Base-by-base conservation (phyloP, 2,113 vertebrate genomes). In the Lepisosteus oculatus region DNA sequence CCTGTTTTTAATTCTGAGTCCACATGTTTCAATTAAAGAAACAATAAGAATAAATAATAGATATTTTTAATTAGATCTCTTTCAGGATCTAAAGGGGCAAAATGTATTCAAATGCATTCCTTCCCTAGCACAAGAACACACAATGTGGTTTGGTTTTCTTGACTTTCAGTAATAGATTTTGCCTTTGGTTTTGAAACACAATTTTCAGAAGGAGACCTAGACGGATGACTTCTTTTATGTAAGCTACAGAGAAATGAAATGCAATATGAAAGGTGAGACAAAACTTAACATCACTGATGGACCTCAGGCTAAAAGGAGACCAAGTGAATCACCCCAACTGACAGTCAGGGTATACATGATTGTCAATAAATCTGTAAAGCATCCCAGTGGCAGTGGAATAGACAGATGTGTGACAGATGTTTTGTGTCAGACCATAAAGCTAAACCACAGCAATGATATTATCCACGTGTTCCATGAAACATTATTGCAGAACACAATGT, bases 221-320 rank as follows among this genome's bases (percentile, higher is more conserved):
- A 63, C 55, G n/a, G 45, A 70, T 57, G 44, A 47, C 55, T 13
- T 47, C 76, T 67, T 71, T 71, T 55, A 71, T 68, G 68, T 72
- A 7, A 15, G 8, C 42, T 65, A 12, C 44, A 45, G 72, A 61
- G 67, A 61, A 67, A 62, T 73, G 61, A 45, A 73, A 67, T 74
- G 72, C 45, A 57, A 74, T 67, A 47, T 71, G 63, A 63, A 62
- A 70, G 72, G 63, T 70, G 68, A 64, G 56, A 61, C 68, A 69
- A 69, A 69, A 69, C 43, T 56, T 15, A 69, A 59, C 68, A 61
- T 69, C 29, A 6, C 47, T 69, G 54, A 55, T 69, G 56, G 41
- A 61, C 42, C 43, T 61, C 11, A 55, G 68, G 68, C 41, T 14
- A 69, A 69, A 61, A 43, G n/a, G 8, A 13, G 15, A 55, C 14